These are phyloP conservation scores for Heliconius sara DNA, from an alignment of 2,888 invertebrate genomes.

Conservation along the genomic window DNA sequence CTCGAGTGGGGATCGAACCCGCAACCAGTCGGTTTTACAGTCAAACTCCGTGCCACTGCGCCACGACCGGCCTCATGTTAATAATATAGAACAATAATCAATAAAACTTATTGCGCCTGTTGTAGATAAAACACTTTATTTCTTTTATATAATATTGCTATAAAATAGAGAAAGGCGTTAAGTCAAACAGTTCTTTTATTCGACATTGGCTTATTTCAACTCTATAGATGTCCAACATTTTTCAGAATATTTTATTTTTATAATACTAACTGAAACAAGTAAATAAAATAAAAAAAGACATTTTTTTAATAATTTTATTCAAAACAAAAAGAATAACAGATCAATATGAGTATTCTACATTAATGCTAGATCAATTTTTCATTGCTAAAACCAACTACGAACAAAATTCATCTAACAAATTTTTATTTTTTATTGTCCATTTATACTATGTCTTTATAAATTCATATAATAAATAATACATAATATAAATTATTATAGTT, in stretches of 20 bases:
- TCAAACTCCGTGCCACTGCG: too few species aligned
- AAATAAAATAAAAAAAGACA: not conserved
- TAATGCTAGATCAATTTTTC: not conserved
- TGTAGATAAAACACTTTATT: not conserved
- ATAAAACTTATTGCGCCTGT: not conserved
- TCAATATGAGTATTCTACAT: not conserved
- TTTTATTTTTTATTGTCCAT: not conserved
- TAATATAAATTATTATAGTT: not conserved
- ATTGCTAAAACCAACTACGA: not conserved
- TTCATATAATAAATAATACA: not conserved
- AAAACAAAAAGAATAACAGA: constrained; percentile 3
- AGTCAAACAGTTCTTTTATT: not conserved
- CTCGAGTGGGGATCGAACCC: too few species aligned
- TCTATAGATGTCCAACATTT: too few species aligned
- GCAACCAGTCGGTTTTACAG: too few species aligned
- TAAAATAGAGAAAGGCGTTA: not conserved
- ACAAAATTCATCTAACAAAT: not conserved
- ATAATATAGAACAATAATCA: not conserved
- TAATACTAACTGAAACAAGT: not conserved
- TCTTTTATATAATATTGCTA: not conserved
- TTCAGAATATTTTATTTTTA: too few species aligned
- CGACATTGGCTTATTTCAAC: too few species aligned
- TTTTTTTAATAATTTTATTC: not conserved
- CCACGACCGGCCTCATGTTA: not conserved
- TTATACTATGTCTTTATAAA: not conserved